A percentile compares a stretch with the other conserved stretches of the same genome.
These are phyloP conservation scores for Lipophrys pholis DNA, from an alignment of 2,113 vertebrate species.

Conservation along the genomic window DNA sequence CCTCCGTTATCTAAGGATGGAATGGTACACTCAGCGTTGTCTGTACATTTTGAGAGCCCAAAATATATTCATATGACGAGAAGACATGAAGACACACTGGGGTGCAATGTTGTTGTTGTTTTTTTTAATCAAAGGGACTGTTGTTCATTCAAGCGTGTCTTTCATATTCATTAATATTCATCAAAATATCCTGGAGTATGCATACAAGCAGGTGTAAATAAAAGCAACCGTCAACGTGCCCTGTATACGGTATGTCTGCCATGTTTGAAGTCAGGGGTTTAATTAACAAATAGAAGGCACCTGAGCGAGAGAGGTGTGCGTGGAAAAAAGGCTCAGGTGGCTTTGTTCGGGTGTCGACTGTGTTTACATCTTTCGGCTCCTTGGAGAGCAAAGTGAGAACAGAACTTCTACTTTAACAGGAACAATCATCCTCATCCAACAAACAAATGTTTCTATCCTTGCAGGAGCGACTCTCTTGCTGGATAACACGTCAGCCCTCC, in stretches of 20 bases:
- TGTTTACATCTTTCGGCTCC: slow-evolving; percentile 59
- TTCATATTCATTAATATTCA: slow-evolving; percentile 37
- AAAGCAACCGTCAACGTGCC: slow-evolving; percentile 8
- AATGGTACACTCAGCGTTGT: neutral
- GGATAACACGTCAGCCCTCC: slow-evolving; percentile 18
- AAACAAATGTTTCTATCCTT: slow-evolving; percentile 29
- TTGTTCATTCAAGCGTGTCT: slow-evolving; percentile 13
- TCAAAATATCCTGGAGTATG: slow-evolving; percentile 7
- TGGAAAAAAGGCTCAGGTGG: slow-evolving; percentile 34
- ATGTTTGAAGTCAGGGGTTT: slow-evolving; percentile 1
- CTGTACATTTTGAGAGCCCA: neutral
- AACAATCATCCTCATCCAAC: slow-evolving; percentile 18
- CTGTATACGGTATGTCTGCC: neutral
- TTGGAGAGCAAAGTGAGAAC: slow-evolving; percentile 24
- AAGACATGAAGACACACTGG: slow-evolving; percentile 6
- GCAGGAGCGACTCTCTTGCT: slow-evolving; percentile 29
- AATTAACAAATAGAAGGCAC: slow-evolving; percentile 30
- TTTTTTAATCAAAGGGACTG: slow-evolving; percentile 3
- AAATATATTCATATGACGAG: slow-evolving; percentile 12
- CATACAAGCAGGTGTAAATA: slow-evolving; percentile 4
- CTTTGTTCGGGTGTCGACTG: slow-evolving; percentile 14
- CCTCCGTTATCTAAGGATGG: neutral
- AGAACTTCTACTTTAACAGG: slow-evolving; percentile 21
- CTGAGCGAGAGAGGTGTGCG: slow-evolving; percentile 10
- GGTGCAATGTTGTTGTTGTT: neutral